Evolutionary conservation across 1,140 invertebrate genomes (phyloP), one percentile per base, ranked within the genome.

Genomic region (Ectropis grisescens): DNA sequence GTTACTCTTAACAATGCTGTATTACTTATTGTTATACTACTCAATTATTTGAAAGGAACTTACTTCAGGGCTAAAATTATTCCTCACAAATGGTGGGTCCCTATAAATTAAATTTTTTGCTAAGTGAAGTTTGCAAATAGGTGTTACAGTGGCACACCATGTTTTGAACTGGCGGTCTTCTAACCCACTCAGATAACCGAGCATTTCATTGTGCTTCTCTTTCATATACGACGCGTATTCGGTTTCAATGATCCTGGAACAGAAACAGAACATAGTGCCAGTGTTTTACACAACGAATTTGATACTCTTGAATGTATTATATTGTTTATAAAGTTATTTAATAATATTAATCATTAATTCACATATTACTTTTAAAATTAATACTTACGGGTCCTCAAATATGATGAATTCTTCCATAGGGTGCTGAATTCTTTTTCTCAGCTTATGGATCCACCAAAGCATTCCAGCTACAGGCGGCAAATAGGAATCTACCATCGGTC

Each of bases 381-480:
- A n/a, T n/a, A 56, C 79, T 51, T 58, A 83, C 81, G 82, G 74
- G 41, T 86, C 67, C 43, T 87, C 84, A 37, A 87, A 71, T 31
- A 79, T 15, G 32, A 82, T 78, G 37, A 88, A 85, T 11, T 84
- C 74, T 34, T 87, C 83, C 43, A 91, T 86, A 1, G 90, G 88
- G 22, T 24, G 19, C 35, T 83, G 79, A 9, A 91, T 85, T 39
- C 90, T 80, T 33, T 84, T 69, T 26, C 84, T 82, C 27, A 94
- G 70, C 68, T 91, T 91, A 42, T 86, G 74, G 2, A 92, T 72
- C 87, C 90, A 92, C 58, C 87, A 87, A 3, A 96, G 61, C 23
- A 86, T 82, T 5, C 92, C 91, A 30, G 89, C 85, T 1, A 92
- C 86, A 13, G 88, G 88, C 1, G 93, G 91, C 67, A 90, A 88